Base-by-base conservation (phyloP, 2,113 vertebrate species). In the human (Homo sapiens) region DNA sequence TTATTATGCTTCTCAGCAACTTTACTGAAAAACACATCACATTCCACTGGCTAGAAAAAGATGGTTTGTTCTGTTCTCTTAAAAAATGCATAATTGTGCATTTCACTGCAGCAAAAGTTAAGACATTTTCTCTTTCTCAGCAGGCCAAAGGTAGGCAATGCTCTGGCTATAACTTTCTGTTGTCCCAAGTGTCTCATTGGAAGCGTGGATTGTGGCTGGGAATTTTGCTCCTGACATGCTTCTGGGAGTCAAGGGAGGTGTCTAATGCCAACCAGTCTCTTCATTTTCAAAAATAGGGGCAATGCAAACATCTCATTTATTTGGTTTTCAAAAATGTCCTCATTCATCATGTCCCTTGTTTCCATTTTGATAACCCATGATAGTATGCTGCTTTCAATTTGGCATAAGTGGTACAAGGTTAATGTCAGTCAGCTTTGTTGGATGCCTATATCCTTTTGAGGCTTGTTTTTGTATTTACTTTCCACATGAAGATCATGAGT, bases 311-410 rank as follows among this genome's bases (percentile, higher is more conserved):
- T 61, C 30, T 95, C 73, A 91, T 79, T 92, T 90, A 86, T 91
- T 96, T 83, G 95, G 95, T 76, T 93, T 98, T 40, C 73, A 94
- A 97, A 96, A 73, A 80, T 97, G 95, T 97, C 83, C 87, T 96
- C 97, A 72, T 97, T 96, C 89, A 83, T 11, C 86, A 73, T 84
- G 88, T 95, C 95, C 97, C 98, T 95, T 95, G 76, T 97, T 98
- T 98, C 98, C 57, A 0, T 96, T 96, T 73, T 48, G 64, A 92
- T 68, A 73, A 55, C 30, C 27, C 75, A 22, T 27, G 23, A 17
- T 27, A 8, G 23, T 17, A 3, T 38, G 72, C 94, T 91, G 84
- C 70, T 64, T 45, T 38, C 48, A 35, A 1, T 55, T 68, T 86
- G 81, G 88, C 90, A 80, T 40, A 80, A 45, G 43, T 3, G 1